Evolutionary conservation across 2,113 vertebrate species (phyloP), one percentile per base, ranked within the genome.

Genomic region (Regulus satrapa): DNA sequence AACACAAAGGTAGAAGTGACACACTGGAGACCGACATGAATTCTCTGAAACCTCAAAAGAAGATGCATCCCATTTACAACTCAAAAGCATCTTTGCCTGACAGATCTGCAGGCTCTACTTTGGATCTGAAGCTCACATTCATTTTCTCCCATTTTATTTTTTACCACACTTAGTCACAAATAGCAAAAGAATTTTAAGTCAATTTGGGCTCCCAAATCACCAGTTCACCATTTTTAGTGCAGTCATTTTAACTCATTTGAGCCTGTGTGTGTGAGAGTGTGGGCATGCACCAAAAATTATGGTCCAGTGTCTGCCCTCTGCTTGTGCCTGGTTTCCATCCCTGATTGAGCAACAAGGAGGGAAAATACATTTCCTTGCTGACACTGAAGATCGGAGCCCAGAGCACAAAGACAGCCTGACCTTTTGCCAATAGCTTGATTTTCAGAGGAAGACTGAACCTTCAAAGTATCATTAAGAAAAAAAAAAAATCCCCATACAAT

Each of bases 241-340:
- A 1, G 2, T 61, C 3, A 18, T 80, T 6, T 6, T 29, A 52
- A 36, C 11, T 59, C 11, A 7, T 51, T 77, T 51, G 32, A 67
- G 51, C 17, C 4, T 2, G 1, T 40, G 16, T 4, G 8, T 46
- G 14, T 14, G 31, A 19, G 14, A 31, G 5, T 3, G 8, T 5
- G 15, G 18, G 2, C 4, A 4, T 8, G 14, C 8, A 49, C 19
- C 23, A 52, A 29, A 61, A 69, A 36, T 6, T 17, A 4, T 43
- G 12, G 13, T 24, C 25, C 63, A 80, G 2, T 8, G 11, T 32
- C 38, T 49, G 48, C 4, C 18, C 41, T 25, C 3, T n/a, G 0
- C 34, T 80, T 6, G 1, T 9, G 13, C 25, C 56, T 89, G 26
- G 6, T 31, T 83, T 54, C 84, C 40, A 48, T 43, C 51, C 8